phyloP scores from a whole-genome alignment of 2,888 invertebrate species.

The Platycheirus rosarum region DNA sequence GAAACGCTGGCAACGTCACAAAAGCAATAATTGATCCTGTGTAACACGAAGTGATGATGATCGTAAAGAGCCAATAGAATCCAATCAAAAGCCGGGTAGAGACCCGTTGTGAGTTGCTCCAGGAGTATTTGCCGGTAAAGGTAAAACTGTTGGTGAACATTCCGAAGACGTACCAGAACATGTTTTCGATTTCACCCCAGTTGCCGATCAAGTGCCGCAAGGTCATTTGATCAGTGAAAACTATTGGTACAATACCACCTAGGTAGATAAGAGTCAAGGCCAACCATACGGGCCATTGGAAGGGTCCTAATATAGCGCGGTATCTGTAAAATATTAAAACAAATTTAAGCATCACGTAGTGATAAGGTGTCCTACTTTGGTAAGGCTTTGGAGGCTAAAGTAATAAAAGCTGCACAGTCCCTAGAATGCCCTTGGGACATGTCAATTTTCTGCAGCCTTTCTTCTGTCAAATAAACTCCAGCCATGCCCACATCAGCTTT shows the following conservation, averaged over 20 bases:
- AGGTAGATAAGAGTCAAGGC: conserved; percentile 88
- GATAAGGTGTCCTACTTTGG: conserved; percentile 85
- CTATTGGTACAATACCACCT: conserved; percentile 88
- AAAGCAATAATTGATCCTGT: conserved; percentile 93
- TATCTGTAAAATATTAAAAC: conserved; percentile 85
- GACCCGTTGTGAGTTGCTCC: conserved; percentile 87
- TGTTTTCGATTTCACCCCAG: conserved; percentile 89
- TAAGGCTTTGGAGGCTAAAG: conserved; percentile 89
- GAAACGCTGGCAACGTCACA: conserved; percentile 90
- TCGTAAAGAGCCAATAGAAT: conserved; percentile 92
- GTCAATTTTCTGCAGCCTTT: conserved; percentile 84
- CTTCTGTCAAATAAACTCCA: conserved; percentile 87
- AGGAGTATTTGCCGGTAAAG: conserved; percentile 87
- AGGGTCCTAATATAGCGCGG: conserved; percentile 92
- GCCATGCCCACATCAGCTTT: conserved; percentile 87
- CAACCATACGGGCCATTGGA: conserved; percentile 92
- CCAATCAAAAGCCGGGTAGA: conserved; percentile 89
- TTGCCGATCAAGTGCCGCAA: conserved; percentile 86
- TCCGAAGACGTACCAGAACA: conserved; percentile 94
- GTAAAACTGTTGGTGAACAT: conserved; percentile 92
- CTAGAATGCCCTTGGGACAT: conserved; percentile 87
- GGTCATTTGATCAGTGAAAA: conserved; percentile 88
- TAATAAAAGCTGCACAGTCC: conserved; percentile 91
- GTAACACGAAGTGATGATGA: conserved; percentile 92
- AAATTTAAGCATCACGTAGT: too few species aligned